Evolutionary conservation across 1,140 invertebrate species (phyloP).

Genomic region (Cyphomyrmex costatus): DNA sequence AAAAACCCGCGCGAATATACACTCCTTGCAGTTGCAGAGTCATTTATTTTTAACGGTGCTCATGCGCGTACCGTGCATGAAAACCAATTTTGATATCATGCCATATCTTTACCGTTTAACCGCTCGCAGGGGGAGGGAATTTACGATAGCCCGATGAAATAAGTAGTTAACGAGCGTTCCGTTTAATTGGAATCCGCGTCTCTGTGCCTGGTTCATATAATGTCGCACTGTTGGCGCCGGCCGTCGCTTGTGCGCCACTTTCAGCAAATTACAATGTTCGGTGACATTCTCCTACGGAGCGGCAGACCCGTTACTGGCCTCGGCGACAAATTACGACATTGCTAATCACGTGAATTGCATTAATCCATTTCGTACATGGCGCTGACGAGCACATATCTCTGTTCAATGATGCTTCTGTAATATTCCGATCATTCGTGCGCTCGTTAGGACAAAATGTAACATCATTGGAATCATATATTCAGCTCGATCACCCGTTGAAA

Average conservation of each 20-base stretch:
- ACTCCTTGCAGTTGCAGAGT: not conserved
- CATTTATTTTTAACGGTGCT: constrained; percentile 7
- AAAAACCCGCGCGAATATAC: not conserved
- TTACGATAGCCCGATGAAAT: constrained; percentile 40
- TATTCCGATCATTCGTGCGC: not conserved
- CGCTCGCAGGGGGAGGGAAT: not conserved
- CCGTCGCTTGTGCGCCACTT: constrained; percentile 54
- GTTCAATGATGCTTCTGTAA: not conserved
- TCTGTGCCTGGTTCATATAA: constrained; percentile 43
- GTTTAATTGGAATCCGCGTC: constrained; percentile 70
- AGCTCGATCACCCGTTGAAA: not conserved
- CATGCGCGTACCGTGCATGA: not conserved
- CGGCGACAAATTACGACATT: constrained; percentile 59
- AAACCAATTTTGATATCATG: constrained; percentile 47
- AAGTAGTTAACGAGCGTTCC: constrained; percentile 55
- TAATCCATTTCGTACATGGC: constrained; percentile 26
- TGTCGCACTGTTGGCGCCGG: constrained; percentile 36
- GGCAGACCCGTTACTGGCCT: constrained; percentile 36
- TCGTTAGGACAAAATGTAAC: not conserved
- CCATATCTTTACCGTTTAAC: constrained; percentile 36
- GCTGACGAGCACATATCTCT: not conserved
- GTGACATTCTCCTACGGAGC: constrained; percentile 57
- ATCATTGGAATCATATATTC: not conserved
- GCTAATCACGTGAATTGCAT: constrained; percentile 55
- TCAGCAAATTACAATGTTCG: constrained; percentile 67